phyloP scores from a whole-genome alignment of 1,140 invertebrate genomes.

The Brachionus manjavacas region DNA sequence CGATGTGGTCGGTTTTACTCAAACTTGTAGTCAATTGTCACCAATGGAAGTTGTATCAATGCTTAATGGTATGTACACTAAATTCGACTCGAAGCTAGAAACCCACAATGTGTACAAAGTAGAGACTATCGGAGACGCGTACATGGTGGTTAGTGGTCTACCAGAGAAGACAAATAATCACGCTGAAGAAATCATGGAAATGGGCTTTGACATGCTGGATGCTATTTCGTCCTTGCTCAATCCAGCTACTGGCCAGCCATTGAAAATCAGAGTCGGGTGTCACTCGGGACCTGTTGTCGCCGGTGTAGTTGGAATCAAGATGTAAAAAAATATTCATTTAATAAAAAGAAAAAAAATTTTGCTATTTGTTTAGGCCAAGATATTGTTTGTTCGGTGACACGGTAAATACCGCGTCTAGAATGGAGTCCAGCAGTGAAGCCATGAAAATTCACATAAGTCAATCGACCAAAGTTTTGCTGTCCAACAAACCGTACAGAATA shows the following conservation, averaged over 20 bases:
- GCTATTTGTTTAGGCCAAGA: conserved; percentile 60
- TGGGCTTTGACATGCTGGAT: conserved; percentile 68
- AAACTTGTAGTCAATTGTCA: conserved; percentile 86
- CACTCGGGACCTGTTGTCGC: conserved; percentile 38
- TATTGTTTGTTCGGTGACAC: conserved; percentile 88
- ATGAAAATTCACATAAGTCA: conserved; percentile 92
- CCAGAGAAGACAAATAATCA: conserved; percentile 51
- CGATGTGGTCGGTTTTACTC: conserved; percentile 91
- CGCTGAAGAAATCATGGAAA: conserved; percentile 52
- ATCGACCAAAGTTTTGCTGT: conserved; percentile 71
- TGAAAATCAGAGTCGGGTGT: conserved; percentile 73
- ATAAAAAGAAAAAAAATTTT: no score
- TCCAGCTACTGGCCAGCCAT: conserved; percentile 79
- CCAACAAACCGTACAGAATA: conserved; percentile 68
- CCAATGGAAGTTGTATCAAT: conserved; percentile 94
- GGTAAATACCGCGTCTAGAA: conserved; percentile 67
- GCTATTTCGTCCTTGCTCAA: conserved; percentile 82
- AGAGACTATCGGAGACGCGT: conserved; percentile 91
- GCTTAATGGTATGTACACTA: conserved; percentile 68
- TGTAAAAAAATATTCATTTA: not conserved
- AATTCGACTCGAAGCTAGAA: conserved; percentile 71
- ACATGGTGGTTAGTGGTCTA: conserved; percentile 70
- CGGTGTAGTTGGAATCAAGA: conserved; percentile 42
- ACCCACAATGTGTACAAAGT: conserved; percentile 90
- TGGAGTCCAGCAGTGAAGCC: conserved; percentile 49